Percentiles rank a stretch among this genome's conserved stretches.
Conservation (phyloP, 2,797 vertebrate genomes). For the Parambassis ranga region DNA sequence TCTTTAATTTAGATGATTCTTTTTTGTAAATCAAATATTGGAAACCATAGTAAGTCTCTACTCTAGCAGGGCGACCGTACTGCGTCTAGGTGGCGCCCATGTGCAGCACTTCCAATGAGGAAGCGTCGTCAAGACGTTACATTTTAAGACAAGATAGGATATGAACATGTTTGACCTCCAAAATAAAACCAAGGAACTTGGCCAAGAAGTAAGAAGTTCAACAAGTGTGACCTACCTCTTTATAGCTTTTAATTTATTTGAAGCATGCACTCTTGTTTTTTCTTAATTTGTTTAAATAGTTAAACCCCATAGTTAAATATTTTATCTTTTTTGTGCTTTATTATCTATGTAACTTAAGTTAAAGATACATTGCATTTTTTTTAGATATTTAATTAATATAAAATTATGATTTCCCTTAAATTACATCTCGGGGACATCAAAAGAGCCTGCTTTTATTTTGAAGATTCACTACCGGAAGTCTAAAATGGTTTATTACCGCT, state of each 20-base stretch:
- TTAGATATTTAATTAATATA: too few species aligned
- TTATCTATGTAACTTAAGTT: too few species aligned
- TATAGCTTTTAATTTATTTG: too few species aligned
- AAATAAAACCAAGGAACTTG: constrained; percentile 36
- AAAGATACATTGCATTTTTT: too few species aligned
- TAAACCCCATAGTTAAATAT: too few species aligned
- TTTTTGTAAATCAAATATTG: too few species aligned
- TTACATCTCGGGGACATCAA: neutral
- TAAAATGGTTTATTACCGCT: accelerated
- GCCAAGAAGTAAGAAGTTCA: too few species aligned
- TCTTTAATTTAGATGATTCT: too few species aligned
- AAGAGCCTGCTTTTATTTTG: constrained; percentile 32
- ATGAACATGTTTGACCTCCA: neutral
- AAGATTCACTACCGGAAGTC: neutral
- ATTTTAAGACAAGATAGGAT: neutral
- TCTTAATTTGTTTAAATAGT: too few species aligned
- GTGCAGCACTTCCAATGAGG: constrained; percentile 35
- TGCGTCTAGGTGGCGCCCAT: constrained; percentile 44
- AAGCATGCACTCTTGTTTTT: too few species aligned
- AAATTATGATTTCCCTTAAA: neutral
- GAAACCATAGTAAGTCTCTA: neutral
- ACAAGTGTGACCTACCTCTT: too few species aligned
- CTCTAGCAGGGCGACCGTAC: neutral
- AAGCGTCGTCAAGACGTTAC: constrained; percentile 26
- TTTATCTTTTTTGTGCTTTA: too few species aligned